Evolutionary conservation across 2,113 vertebrate genomes (phyloP).

Genomic region (Apaloderma vittatum): DNA sequence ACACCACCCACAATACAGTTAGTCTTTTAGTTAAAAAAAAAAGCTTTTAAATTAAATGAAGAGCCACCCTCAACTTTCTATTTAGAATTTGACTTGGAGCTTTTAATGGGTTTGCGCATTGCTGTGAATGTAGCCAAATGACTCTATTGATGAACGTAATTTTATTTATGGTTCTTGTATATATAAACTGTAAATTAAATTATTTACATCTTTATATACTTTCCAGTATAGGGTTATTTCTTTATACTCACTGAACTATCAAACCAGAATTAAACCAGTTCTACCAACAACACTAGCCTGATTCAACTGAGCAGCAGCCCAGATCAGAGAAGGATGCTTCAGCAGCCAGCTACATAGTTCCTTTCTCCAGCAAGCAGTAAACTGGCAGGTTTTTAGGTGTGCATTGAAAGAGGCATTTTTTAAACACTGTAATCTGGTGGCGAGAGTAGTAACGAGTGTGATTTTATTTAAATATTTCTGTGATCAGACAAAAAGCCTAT

Average conservation of each 20-base stretch:
- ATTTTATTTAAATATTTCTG: background rate
- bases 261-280: background rate
- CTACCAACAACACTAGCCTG: background rate
- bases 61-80: slow-evolving; percentile 50
- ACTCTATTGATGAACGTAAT: slow-evolving; percentile 45
- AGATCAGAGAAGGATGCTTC: background rate
- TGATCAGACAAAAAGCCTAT: background rate
- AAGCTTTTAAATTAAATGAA: slow-evolving; percentile 58
- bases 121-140: slow-evolving; percentile 36
- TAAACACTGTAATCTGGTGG: background rate
- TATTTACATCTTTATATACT: slow-evolving; percentile 7
- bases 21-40: slow-evolving; percentile 21
- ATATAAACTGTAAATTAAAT: slow-evolving; percentile 3
- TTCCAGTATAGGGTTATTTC: slow-evolving; percentile 2
- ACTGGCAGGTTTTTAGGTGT: background rate
- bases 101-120: slow-evolving; percentile 59
- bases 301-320: background rate
- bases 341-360: background rate
- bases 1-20: background rate
- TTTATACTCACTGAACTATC: background rate
- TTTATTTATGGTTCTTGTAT: slow-evolving; percentile 37
- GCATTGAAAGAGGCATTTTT: background rate
- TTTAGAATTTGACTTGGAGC: slow-evolving; percentile 47
- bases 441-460: background rate
- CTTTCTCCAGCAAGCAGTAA: background rate